These are phyloP conservation scores for Xenopus petersii DNA, from an alignment of 2,797 vertebrate species.

Conservation along the genomic window DNA sequence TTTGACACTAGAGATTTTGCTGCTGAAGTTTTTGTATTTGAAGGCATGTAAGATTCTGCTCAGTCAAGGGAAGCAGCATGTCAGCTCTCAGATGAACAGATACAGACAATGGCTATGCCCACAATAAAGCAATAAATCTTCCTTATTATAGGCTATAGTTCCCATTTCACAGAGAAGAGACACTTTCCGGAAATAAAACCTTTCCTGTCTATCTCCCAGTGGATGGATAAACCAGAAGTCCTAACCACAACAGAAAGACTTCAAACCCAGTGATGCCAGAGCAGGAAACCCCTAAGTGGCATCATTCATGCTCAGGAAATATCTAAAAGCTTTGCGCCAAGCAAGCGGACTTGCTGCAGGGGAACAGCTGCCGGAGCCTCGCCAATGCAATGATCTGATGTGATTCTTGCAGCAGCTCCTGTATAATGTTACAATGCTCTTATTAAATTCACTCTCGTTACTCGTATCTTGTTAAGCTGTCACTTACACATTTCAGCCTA, in stretches of 20 bases:
- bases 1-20: too few species aligned
- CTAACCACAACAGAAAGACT: background rate
- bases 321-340: too few species aligned
- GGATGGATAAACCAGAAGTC: background rate
- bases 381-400: background rate
- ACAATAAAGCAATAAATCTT: too few species aligned
- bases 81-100: too few species aligned
- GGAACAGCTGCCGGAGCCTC: background rate
- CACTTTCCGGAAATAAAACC: too few species aligned
- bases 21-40: too few species aligned
- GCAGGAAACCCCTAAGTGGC: background rate
- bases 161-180: too few species aligned
- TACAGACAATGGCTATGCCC: too few species aligned
- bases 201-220: background rate
- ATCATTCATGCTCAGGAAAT: background rate
- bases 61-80: too few species aligned
- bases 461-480: slow-evolving; percentile 17
- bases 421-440: background rate
- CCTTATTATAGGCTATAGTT: too few species aligned
- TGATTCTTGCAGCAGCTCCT: background rate
- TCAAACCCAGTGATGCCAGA: background rate
- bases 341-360: background rate
- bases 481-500: background rate
- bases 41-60: too few species aligned
- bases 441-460: background rate